phyloP scores from a whole-genome alignment of 37 sponge, comb jelly and placozoan genomes.

The Spongilla lacustris region DNA sequence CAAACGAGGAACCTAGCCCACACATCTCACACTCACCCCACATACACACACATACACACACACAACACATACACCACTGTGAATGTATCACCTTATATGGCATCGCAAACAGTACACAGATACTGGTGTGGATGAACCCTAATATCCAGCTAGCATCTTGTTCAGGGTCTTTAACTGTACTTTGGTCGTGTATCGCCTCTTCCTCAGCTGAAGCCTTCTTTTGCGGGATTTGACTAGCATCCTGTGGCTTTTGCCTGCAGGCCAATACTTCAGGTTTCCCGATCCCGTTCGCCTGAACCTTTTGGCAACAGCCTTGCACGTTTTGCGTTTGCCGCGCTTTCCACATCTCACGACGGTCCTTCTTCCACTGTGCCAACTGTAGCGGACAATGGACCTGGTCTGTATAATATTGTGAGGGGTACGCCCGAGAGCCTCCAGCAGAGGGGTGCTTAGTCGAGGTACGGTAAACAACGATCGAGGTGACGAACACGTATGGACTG shows the following conservation, averaged over 20 bases:
- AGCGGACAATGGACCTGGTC: neutral
- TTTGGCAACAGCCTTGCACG: slow-evolving; percentile 85
- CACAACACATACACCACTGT: neutral
- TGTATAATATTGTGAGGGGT: neutral
- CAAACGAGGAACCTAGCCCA: slow-evolving; percentile 26
- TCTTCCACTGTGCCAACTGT: slow-evolving; percentile 9
- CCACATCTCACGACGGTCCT: slow-evolving; percentile 65
- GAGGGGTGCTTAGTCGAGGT: neutral
- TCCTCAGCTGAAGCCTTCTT: slow-evolving; percentile 47
- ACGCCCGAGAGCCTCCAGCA: neutral
- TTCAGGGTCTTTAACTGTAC: slow-evolving; percentile 77
- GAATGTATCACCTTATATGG: neutral
- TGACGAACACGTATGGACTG: neutral
- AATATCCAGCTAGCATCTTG: slow-evolving; percentile 81
- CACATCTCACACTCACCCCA: neutral
- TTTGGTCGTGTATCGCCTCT: slow-evolving; percentile 61
- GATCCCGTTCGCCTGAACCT: slow-evolving; percentile 78
- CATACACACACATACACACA: neutral
- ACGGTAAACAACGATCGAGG: neutral
- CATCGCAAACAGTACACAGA: neutral
- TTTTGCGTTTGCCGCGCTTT: slow-evolving; percentile 80
- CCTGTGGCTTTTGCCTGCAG: slow-evolving; percentile 64
- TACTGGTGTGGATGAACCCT: neutral
- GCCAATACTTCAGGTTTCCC: slow-evolving; percentile 88
- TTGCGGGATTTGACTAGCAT: slow-evolving; percentile 63